These are phyloP conservation scores for Drosophila arawakana DNA, from an alignment of 1,140 invertebrate species.

Conservation along the genomic window DNA sequence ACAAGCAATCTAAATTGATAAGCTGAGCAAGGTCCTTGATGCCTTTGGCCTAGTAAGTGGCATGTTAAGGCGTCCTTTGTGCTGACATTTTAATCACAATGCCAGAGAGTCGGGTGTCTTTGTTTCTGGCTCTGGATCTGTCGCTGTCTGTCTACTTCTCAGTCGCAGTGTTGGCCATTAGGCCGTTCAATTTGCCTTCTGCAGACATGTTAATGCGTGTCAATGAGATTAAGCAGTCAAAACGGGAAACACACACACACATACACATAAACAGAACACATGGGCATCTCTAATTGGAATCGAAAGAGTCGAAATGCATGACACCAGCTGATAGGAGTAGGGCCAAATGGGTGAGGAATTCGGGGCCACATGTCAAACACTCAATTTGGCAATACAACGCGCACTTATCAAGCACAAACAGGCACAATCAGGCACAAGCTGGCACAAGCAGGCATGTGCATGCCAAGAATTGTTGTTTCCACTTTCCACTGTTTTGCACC, in stretches of 20 bases:
- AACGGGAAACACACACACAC: conserved; percentile 28
- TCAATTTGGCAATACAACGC: conserved; percentile 54
- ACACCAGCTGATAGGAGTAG: conserved; percentile 1
- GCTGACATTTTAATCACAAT: conserved; percentile 78
- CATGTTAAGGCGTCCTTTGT: conserved; percentile 30
- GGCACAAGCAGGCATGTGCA: conserved; percentile 21
- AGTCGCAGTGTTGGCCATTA: conserved; percentile 15
- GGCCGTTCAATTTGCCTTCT: conserved; percentile 46
- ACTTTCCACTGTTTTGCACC: not conserved
- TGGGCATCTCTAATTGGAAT: conserved; percentile 44
- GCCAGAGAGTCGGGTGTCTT: not conserved
- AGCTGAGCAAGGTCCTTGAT: conserved; percentile 35
- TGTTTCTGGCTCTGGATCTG: not conserved
- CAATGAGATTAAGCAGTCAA: conserved; percentile 77
- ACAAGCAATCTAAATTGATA: conserved; percentile 67
- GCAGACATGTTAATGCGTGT: conserved; percentile 78
- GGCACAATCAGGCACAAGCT: conserved; percentile 15
- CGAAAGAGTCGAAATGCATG: conserved; percentile 22
- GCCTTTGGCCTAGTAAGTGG: conserved; percentile 36
- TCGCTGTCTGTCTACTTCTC: conserved; percentile 23
- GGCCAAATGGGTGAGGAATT: not conserved
- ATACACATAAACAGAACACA: not conserved
- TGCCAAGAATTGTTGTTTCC: conserved; percentile 6
- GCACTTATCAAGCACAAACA: conserved; percentile 41
- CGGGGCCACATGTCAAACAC: conserved; percentile 59